Evolutionary conservation across 2,888 invertebrate genomes (phyloP).

Genomic region (Poecilobothrus nobilitatus): DNA sequence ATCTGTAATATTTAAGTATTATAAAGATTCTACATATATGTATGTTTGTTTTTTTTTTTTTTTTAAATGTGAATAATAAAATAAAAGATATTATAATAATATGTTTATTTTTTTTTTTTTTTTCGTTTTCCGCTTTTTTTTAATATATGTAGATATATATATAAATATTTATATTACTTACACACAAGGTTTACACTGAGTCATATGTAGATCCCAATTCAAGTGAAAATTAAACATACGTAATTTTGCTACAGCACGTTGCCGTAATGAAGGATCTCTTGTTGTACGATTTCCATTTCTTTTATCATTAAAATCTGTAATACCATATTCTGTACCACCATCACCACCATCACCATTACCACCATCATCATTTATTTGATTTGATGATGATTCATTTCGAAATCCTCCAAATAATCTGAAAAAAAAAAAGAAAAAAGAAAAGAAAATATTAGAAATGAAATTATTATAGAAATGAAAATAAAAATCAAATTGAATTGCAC

Average conservation of each 20-base stretch:
- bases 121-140: too few species aligned
- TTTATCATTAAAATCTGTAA: too few species aligned
- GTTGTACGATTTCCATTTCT: slow-evolving; percentile 13
- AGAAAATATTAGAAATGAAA: slow-evolving; percentile 17
- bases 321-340: slow-evolving; percentile 13
- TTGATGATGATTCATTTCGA: slow-evolving; percentile 24
- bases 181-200: slow-evolving; percentile 45
- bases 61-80: too few species aligned
- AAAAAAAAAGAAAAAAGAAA: slow-evolving; percentile 12
- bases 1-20: too few species aligned
- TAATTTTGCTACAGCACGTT: slow-evolving; percentile 44
- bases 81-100: too few species aligned
- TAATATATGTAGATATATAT: too few species aligned
- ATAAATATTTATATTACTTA: slow-evolving; percentile 26
- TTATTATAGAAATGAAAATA: slow-evolving; percentile 8
- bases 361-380: slow-evolving; percentile 22
- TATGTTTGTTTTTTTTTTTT: too few species aligned
- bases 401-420: slow-evolving; percentile 23
- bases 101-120: too few species aligned
- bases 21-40: too few species aligned
- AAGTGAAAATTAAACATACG: slow-evolving; percentile 45
- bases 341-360: slow-evolving; percentile 19
- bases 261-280: slow-evolving; percentile 40
- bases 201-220: slow-evolving; percentile 45
- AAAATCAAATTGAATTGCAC: neutral